Evolutionary conservation across 1,140 invertebrate species (phyloP), one percentile per base, ranked within the genome.

Genomic region (Oryctes rhinoceros): DNA sequence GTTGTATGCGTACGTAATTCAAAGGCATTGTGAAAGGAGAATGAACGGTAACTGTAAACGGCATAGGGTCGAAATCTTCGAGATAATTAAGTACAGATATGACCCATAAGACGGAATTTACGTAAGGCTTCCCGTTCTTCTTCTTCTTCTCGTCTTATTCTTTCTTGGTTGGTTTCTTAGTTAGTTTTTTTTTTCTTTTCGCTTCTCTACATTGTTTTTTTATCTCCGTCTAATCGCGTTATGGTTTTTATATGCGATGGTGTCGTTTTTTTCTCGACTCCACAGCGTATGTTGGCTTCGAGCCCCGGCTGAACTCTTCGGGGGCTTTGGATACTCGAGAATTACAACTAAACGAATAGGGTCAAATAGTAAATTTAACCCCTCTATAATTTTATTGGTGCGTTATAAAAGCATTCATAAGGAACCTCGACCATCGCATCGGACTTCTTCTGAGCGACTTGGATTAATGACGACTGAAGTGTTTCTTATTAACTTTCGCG

Each of bases 1-100:
- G 15, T 18, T 59, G 53, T 59, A 18, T 59, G 65, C 20, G 65
- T 71, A 30, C 65, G 65, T 71, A 71, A 35, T 71, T 71, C 20
- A 30, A 71, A 71, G 24, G 65, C 35, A 71, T 37, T 75, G 78
- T 74, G 71, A 79, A 75, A 82, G 83, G 83, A 84, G 81, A 84
- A 83, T 83, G 82, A 84, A 84, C 83, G 82, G 80, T 83, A 84
- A 84, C 83, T 82, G 82, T 84, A 83, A 80, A 82, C 78, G 71
- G 62, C 78, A 76, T 83, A 81, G 78, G 79, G 83, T 79, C 79
- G 76, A 80, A 79, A 78, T 78, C 79, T 74, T 79, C 75, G 44
- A 75, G 74, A 59, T 81, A 83, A 83, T 83, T 83, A 83, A 77
- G 77, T 78, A 80, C 78, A 81, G 80, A 83, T 80, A 79, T 83